phyloP scores from a whole-genome alignment of 1,140 invertebrate genomes.

The Drosophila varians region DNA sequence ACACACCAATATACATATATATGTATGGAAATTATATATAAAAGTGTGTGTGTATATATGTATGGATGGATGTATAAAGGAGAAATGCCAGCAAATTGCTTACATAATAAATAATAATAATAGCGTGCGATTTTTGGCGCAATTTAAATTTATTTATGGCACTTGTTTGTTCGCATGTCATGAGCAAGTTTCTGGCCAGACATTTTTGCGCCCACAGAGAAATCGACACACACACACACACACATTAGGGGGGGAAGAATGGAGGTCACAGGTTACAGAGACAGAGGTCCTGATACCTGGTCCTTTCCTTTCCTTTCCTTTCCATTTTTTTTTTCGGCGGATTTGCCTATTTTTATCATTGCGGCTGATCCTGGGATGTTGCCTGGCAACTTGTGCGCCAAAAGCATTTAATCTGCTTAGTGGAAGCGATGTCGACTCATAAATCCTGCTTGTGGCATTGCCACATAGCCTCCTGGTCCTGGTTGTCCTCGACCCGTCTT shows the following conservation, averaged over 20 bases:
- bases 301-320: conserved; percentile 15
- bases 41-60: no score
- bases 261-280: conserved; percentile 10
- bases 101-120: conserved; percentile 80
- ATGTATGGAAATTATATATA: no score
- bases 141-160: conserved; percentile 79
- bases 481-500: conserved; percentile 38
- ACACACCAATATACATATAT: conserved; percentile 2
- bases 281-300: not conserved
- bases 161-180: conserved; percentile 66
- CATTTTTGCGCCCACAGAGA: conserved; percentile 29
- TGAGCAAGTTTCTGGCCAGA: conserved; percentile 50
- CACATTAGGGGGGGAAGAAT: not conserved
- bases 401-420: conserved; percentile 73
- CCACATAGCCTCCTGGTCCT: conserved; percentile 14
- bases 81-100: conserved; percentile 72
- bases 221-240: not conserved
- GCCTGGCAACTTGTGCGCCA: conserved; percentile 55
- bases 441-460: conserved; percentile 42
- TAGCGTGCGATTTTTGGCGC: conserved; percentile 78
- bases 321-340: conserved; percentile 24
- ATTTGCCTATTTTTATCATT: conserved; percentile 70
- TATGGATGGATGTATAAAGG: not conserved
- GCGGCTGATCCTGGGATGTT: conserved; percentile 61
- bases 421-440: conserved; percentile 36